Evolutionary conservation across 2,888 invertebrate species (phyloP), one percentile per base, ranked within the genome.

Genomic region (Bugula neritina): DNA sequence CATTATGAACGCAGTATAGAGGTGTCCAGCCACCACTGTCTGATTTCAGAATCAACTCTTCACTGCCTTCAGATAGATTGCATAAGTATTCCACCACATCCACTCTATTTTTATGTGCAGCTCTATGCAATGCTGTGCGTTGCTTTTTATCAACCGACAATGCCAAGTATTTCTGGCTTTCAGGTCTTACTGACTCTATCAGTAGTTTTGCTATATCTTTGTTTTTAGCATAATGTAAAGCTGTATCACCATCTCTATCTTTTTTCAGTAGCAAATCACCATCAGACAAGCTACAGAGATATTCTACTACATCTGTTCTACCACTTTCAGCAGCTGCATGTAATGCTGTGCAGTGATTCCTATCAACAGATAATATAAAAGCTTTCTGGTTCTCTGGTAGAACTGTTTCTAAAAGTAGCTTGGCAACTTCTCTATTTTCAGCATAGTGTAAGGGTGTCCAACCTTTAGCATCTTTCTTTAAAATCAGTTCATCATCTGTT

Each of bases 161-260:
- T 3, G 23, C 23, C 3, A 55, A 55, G 23, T 55, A 10, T 55
- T 5, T 25, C 23, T 17, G 3, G 23, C 5, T 55, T 17, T 5
- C 55, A 5, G 21, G 23, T 5, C 5, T 5, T 25, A 55, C 5
- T 3, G 55, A 55, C 10, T 5, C 23, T 23, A 55, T 25, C 5
- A 55, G 55, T 55, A 55, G 23, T 55, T 55, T 10, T 55, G 55
- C 55, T 23, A 55, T 23, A 5, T 55, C 55, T 55, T 55, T 55
- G 55, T 55, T 55, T 23, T 25, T 17, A 25, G 55, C 55, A 17
- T 23, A n/a, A 25, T 55, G 55, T 5, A 55, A 23, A 55, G 55
- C 55, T 23, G 55, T 55, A 25, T n/a, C 23, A 55, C 55, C 55
- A 5, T 17, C 3, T 17, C 55, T 55, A 55, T 55, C 25, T 55